Evolutionary conservation across 2,888 invertebrate species (phyloP), one percentile per base, ranked within the genome.

Genomic region (Macrosiphum euphorbiae): DNA sequence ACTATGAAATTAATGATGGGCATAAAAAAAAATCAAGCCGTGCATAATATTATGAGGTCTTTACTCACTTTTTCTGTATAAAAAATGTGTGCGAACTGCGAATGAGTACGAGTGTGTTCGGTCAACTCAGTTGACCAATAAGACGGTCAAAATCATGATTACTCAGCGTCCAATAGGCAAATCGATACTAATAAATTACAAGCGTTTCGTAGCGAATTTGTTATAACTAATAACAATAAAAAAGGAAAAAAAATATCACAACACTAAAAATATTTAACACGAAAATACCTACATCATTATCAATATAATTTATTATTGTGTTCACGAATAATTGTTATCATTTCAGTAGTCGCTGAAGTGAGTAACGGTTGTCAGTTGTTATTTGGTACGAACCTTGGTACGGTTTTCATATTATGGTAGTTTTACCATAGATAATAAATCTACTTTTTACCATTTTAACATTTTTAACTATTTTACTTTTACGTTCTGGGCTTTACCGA

Each of bases 41-140:
- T n/a, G 61, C 47, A 50, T 4, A 55, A 61, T 28, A 35, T 44
- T 44, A 47, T 52, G 7, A 44, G 20, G 20, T 91, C 7, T 52
- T 52, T 41, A 88, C 92, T 92, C 52, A 92, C 92, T 92, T 88
- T 88, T 92, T 35, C 52, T n/a, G 55, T 52, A 8, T 24, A 55
- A n/a, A 88, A 87, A 88, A 92, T 67, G 24, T 26, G 8, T 28
- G 20, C 50, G 28, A 26, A 26, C 24, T 20, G 35, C 20, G 20
- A 78, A 78, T 24, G 11, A 26, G 16, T 47, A 44, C 44, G 7
- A 44, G 13, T 61, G 67, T 20, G 28, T n/a, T 52, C n/a, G 16
- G 78, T 88, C 88, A 88, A 67, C 13, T 92, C 61, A 26, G 88
- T 35, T 92, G 88, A 52, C 52, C 67, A 78, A 88, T 78, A 55